These are phyloP conservation scores for Euclidia mi DNA, from an alignment of 2,888 invertebrate species.

Conservation along the genomic window DNA sequence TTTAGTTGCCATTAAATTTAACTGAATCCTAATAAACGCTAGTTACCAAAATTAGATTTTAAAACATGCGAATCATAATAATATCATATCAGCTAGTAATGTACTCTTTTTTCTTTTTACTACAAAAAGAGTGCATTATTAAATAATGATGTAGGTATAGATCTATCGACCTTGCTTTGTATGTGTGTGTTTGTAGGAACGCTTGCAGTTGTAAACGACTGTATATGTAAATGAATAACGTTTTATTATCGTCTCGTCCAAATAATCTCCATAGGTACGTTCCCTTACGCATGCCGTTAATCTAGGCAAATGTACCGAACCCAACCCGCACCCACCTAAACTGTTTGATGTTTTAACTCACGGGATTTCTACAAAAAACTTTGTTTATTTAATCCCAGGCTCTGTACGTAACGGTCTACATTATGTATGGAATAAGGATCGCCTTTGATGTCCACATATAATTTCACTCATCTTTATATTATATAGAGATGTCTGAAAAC, in stretches of 20 bases:
- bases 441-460: conserved; percentile 18
- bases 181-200: too few relatives aligned
- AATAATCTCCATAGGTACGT: conserved; percentile 58
- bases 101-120: too few relatives aligned
- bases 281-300: conserved; percentile 75
- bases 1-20: too few relatives aligned
- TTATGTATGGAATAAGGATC: conserved; percentile 25
- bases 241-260: conserved; percentile 51
- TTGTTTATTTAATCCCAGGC: conserved; percentile 78
- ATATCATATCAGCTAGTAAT: too few relatives aligned
- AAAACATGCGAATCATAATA: too few relatives aligned
- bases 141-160: too few relatives aligned
- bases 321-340: conserved; percentile 61
- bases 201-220: too few relatives aligned
- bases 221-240: conserved; percentile 4
- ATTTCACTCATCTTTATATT: background rate
- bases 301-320: conserved; percentile 77
- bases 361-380: conserved; percentile 73
- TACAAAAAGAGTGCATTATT: too few relatives aligned
- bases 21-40: too few relatives aligned
- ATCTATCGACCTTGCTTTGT: too few relatives aligned
- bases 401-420: conserved; percentile 33
- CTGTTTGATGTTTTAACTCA: conserved; percentile 84
- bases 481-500: background rate
- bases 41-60: too few relatives aligned